phyloP scores from a whole-genome alignment of 2,113 vertebrate genomes.

The Turdus rufiventris region DNA sequence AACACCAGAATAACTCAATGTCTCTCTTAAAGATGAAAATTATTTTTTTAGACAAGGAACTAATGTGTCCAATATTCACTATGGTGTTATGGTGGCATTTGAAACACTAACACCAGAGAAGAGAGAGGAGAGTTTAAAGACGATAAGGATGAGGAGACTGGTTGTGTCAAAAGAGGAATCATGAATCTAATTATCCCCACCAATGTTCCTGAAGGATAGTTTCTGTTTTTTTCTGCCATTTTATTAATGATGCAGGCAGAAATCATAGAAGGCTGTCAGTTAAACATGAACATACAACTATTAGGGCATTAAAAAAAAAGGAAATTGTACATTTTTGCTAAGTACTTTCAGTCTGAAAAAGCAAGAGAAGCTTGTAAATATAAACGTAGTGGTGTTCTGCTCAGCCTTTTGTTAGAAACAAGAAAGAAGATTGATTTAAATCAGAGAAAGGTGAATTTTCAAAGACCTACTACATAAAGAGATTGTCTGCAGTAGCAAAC shows the following conservation, averaged over 20 bases:
- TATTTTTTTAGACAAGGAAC: background rate
- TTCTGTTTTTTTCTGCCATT: background rate
- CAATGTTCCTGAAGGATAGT: background rate
- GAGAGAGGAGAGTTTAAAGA: background rate
- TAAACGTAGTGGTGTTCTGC: background rate
- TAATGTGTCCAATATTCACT: background rate
- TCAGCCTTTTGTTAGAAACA: background rate
- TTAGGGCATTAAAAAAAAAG: background rate
- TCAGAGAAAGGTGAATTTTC: background rate
- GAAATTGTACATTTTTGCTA: background rate
- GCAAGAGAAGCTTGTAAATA: background rate
- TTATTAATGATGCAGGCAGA: background rate
- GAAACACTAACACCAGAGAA: background rate
- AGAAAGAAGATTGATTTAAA: background rate
- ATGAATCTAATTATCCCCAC: background rate
- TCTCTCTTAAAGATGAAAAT: background rate
- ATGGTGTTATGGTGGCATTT: background rate
- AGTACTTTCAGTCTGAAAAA: background rate
- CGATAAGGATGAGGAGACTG: background rate
- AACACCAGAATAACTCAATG: background rate
- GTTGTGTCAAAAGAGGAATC: background rate
- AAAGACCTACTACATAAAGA: background rate
- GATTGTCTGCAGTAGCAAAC: background rate
- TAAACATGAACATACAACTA: background rate
- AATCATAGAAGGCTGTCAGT: background rate